Evolutionary conservation across 2,888 invertebrate genomes (phyloP).

Genomic region (Rutpela maculata): DNA sequence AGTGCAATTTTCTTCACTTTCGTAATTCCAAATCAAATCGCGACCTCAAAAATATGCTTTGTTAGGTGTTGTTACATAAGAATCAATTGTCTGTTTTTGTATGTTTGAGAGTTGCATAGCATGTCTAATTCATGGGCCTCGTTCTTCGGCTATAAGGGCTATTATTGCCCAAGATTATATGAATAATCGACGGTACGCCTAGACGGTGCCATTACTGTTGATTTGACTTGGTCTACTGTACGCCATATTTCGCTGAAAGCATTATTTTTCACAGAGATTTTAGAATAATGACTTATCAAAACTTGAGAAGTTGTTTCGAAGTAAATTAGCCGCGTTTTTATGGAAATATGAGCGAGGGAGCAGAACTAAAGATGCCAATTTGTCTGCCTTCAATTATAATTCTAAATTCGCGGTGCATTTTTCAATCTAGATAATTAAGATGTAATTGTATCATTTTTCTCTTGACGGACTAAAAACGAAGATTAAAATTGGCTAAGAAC

Average conservation of each 20-base stretch:
- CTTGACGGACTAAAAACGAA: conserved; percentile 28
- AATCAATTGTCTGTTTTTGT: no score
- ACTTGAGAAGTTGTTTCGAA: conserved; percentile 64
- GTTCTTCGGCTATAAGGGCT: no score
- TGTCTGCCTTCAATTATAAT: conserved; percentile 57
- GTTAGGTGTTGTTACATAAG: no score
- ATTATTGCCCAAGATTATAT: no score
- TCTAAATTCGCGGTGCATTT: conserved; percentile 53
- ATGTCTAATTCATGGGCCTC: no score
- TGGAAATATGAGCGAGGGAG: conserved; percentile 55
- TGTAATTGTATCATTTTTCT: conserved; percentile 56
- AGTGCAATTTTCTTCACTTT: no score
- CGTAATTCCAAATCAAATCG: no score
- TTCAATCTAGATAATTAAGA: conserved; percentile 57
- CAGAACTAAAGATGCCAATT: conserved; percentile 58
- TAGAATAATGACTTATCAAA: conserved; percentile 69
- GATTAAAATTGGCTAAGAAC: conserved; percentile 34
- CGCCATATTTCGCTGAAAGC: conserved; percentile 46
- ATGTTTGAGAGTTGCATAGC: no score
- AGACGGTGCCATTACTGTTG: background rate
- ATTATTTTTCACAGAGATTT: conserved; percentile 61
- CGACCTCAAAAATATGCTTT: no score
- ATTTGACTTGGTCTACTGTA: conserved; percentile 27
- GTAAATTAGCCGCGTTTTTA: conserved; percentile 67
- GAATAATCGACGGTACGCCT: no score